Base-by-base conservation (phyloP, 2,797 vertebrate genomes). In the Parotocinclus haroldoi region DNA sequence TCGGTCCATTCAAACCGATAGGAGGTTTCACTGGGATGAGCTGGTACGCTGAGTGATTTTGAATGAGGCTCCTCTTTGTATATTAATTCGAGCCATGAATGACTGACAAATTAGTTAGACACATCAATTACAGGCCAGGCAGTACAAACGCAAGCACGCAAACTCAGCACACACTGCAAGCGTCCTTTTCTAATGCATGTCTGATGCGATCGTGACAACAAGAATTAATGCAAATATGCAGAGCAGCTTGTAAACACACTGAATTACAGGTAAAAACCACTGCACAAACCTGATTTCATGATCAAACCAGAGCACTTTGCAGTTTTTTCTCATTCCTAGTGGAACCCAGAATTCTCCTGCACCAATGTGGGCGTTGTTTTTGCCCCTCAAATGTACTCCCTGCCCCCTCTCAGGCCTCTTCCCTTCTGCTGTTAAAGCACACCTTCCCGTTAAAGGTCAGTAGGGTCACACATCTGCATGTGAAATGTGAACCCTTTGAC, bases 401-500 rank as follows among this genome's bases (percentile, higher is more conserved):
- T 65, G 57, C 48, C 72, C 55, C 54, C 68, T 76, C 75, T 80
- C 79, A 74, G 80, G 73, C 78, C 73, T 81, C 79, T 82, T 80
- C 78, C 81, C 80, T 73, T 80, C 75, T 63, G 84, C 85, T 87
- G 89, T 89, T 89, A 89, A 90, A 89, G 86, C 85, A 79, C 89
- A 86, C 83, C 85, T 89, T 89, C 90, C 69, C 76, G 81, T 82
- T 89, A 91, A 83, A 90, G 89, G 92, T 91, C 89, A 91, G 89
- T 79, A 87, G 84, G 90, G 92, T 92, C 91, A 90, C 90, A 95
- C 93, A 96, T 96, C 93, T 96, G 92, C 91, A 93, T 95, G 93
- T 94, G 93, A 95, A 95, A 96, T 94, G 90, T 91, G 91, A 93
- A 94, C 94, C 84, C 91, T 91, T 91, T 93, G 92, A 94, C 94